Conservation (phyloP, 2,797 vertebrate genomes). For the Helicolenus hilgendorfi region DNA sequence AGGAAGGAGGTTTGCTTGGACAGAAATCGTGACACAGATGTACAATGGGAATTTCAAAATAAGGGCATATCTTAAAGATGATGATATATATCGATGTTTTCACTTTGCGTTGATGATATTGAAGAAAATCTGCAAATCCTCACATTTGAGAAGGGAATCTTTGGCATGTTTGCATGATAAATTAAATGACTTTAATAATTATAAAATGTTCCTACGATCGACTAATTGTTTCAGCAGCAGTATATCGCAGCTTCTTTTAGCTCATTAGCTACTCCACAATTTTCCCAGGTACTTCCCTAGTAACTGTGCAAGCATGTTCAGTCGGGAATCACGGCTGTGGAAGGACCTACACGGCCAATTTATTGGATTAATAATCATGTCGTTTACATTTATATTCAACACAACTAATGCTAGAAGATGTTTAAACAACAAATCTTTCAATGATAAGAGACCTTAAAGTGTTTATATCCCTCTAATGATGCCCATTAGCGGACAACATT, state of each 20-base stretch:
- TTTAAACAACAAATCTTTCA: background rate
- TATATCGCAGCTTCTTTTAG: background rate
- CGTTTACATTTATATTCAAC: background rate
- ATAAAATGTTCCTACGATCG: too few species aligned
- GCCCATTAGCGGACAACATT: background rate
- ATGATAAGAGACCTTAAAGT: background rate
- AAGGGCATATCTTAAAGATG: too few species aligned
- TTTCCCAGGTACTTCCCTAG: background rate
- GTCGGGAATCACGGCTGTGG: background rate
- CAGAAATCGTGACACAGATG: too few species aligned
- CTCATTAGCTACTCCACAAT: background rate
- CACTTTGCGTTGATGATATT: too few species aligned
- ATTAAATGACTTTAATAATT: background rate
- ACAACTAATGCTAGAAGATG: background rate
- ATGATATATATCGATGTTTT: too few species aligned
- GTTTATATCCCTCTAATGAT: background rate
- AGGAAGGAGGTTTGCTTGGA: too few species aligned
- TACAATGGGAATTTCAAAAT: too few species aligned
- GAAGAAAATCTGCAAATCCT: background rate
- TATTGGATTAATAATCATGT: background rate
- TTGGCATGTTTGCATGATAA: background rate
- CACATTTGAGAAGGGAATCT: background rate
- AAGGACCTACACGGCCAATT: background rate
- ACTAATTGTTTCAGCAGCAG: background rate
- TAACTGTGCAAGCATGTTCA: background rate